Conservation (phyloP, 2,888 invertebrate genomes). For the Hirudinaria manillensis region DNA sequence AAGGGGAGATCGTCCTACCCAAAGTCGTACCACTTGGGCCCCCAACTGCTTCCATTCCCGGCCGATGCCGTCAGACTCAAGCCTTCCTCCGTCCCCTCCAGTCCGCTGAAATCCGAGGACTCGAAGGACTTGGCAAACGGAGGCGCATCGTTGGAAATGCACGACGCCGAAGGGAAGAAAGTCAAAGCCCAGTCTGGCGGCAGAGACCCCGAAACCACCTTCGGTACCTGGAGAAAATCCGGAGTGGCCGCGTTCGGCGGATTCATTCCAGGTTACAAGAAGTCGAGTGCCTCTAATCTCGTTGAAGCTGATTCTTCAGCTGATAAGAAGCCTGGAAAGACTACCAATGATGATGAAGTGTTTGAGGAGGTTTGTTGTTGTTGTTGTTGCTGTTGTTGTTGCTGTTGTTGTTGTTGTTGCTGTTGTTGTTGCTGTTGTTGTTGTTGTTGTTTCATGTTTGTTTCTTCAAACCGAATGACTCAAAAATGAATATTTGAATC, state of each 20-base stretch:
- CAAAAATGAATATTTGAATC: too few relatives aligned
- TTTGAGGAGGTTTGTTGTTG: too few relatives aligned
- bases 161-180: background rate
- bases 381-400: too few relatives aligned
- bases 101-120: background rate
- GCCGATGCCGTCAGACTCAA: slow-evolving; percentile 1
- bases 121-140: background rate
- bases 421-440: too few relatives aligned
- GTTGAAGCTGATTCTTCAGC: background rate
- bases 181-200: background rate
- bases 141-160: too few relatives aligned
- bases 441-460: too few relatives aligned
- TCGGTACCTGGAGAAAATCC: slow-evolving; percentile 20
- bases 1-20: slow-evolving; percentile 11
- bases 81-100: background rate
- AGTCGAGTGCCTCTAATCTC: background rate
- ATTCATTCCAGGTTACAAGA: slow-evolving; percentile 16
- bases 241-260: slow-evolving; percentile 10
- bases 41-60: slow-evolving; percentile 4
- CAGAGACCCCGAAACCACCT: background rate
- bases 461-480: too few relatives aligned
- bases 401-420: too few relatives aligned
- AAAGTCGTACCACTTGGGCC: slow-evolving; percentile 18
- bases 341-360: background rate
- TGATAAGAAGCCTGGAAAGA: slow-evolving; percentile 7